Percentiles rank a stretch among this genome's conserved stretches.
Evolutionary conservation across 1,140 invertebrate genomes (phyloP).

Genomic region (Cydia splendana): DNA sequence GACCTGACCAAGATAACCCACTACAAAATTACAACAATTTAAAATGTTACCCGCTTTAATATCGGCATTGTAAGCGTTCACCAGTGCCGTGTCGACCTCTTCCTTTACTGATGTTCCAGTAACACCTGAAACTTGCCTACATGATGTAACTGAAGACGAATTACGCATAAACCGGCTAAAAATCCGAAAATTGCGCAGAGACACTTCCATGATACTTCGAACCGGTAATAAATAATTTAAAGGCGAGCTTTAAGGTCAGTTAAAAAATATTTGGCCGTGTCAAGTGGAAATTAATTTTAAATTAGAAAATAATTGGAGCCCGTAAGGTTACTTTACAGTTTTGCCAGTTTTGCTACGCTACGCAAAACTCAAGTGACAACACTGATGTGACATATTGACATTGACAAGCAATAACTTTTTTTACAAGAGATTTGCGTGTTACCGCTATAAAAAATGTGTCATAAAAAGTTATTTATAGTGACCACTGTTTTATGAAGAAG

Average conservation of each 20-base stretch:
- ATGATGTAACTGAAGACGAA: slow-evolving; percentile 18
- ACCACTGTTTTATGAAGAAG: background rate
- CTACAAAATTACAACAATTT: slow-evolving; percentile 14
- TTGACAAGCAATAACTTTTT: background rate
- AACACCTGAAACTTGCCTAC: slow-evolving; percentile 34
- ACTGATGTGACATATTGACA: background rate
- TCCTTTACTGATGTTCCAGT: slow-evolving; percentile 58
- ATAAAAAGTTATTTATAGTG: background rate
- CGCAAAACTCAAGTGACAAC: background rate
- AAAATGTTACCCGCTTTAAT: slow-evolving; percentile 60
- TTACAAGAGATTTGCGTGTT: background rate
- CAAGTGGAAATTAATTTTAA: background rate
- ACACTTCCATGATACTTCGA: slow-evolving; percentile 49
- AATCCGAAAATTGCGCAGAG: slow-evolving; percentile 51
- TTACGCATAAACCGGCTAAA: slow-evolving; percentile 64
- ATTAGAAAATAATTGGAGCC: background rate
- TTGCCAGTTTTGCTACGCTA: background rate
- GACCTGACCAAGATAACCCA: too few species aligned
- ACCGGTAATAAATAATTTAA: background rate
- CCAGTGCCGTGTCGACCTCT: slow-evolving; percentile 54
- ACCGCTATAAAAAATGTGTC: background rate
- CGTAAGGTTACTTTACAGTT: background rate
- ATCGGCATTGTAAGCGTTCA: slow-evolving; percentile 63
- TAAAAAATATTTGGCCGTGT: background rate
- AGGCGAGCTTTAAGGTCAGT: too few species aligned